Evolutionary conservation across 1,140 invertebrate genomes (phyloP).

Genomic region (Agraylea sexmaculata): DNA sequence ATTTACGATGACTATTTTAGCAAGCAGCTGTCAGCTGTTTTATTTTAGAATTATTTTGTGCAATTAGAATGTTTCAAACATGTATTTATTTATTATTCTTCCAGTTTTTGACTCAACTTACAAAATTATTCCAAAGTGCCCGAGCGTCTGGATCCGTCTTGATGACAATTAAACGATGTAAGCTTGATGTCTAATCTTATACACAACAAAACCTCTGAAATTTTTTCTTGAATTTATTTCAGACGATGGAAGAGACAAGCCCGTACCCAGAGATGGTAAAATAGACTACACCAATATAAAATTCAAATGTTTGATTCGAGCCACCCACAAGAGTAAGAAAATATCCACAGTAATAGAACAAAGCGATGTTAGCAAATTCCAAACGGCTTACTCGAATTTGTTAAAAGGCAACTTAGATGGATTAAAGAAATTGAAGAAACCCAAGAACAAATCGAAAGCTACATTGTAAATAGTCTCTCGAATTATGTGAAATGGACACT

Average conservation of each 20-base stretch:
- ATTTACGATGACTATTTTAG: constrained; percentile 11
- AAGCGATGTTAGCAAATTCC: constrained; percentile 71
- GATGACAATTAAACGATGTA: constrained; percentile 53
- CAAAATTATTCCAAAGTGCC: constrained; percentile 48
- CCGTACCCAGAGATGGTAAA: constrained; percentile 44
- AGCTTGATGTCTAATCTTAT: constrained; percentile 25
- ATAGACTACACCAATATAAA: constrained; percentile 46
- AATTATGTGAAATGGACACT: no score
- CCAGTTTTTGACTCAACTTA: constrained; percentile 48
- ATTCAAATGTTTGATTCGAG: constrained; percentile 55
- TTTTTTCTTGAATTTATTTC: constrained; percentile 20
- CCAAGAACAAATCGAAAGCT: constrained; percentile 54
- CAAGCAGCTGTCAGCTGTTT: background rate
- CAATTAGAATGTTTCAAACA: no score
- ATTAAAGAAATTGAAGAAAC: constrained; percentile 66
- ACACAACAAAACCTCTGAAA: background rate
- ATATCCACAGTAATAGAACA: constrained; percentile 61
- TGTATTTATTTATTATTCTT: no score
- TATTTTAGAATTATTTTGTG: constrained; percentile 12
- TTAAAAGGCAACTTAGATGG: constrained; percentile 67
- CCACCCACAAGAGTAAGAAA: constrained; percentile 56
- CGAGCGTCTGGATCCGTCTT: constrained; percentile 42
- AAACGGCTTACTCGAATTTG: constrained; percentile 63
- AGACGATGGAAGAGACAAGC: constrained; percentile 62
- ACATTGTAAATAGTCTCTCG: no score